Evolutionary conservation across 2,888 invertebrate species (phyloP).

Genomic region (Altica lythri): DNA sequence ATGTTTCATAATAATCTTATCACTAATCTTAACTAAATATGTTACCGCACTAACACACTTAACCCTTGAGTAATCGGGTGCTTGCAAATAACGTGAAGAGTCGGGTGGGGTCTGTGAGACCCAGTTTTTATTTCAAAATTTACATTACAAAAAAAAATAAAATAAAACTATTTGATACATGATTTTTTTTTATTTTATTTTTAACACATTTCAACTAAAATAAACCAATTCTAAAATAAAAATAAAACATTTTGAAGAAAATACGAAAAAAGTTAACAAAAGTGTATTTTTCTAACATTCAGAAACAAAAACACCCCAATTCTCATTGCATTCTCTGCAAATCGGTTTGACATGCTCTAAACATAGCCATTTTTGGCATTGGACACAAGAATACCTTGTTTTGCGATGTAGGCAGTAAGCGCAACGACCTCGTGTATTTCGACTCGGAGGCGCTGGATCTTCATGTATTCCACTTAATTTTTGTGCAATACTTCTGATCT

Average conservation of each 20-base stretch:
- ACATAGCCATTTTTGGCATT: slow-evolving; percentile 9
- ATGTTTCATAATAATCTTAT: no score
- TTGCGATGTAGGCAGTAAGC: not conserved
- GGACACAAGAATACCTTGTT: not conserved
- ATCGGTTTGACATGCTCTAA: slow-evolving; percentile 3
- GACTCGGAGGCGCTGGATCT: not conserved
- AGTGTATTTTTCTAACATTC: not conserved
- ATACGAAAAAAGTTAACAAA: not conserved
- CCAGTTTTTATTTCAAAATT: not conserved
- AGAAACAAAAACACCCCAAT: not conserved
- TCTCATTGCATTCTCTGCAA: slow-evolving; percentile 1
- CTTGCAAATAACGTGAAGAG: not conserved
- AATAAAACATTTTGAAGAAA: not conserved
- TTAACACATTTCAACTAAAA: not conserved
- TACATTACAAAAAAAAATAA: not conserved
- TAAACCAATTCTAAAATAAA: not conserved
- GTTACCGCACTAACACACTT: no score
- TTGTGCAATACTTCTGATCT: not conserved
- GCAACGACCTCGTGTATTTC: not conserved
- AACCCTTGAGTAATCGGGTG: not conserved
- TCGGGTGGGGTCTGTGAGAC: not conserved
- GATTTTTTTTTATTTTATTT: no score
- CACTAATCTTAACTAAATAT: no score
- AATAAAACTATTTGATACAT: no score
- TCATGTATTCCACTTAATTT: not conserved